Percentiles rank a stretch among this genome's conserved stretches.
Evolutionary conservation across 37 sponge, comb jelly and placozoan species (phyloP).

Genomic region (Geodia barretti): DNA sequence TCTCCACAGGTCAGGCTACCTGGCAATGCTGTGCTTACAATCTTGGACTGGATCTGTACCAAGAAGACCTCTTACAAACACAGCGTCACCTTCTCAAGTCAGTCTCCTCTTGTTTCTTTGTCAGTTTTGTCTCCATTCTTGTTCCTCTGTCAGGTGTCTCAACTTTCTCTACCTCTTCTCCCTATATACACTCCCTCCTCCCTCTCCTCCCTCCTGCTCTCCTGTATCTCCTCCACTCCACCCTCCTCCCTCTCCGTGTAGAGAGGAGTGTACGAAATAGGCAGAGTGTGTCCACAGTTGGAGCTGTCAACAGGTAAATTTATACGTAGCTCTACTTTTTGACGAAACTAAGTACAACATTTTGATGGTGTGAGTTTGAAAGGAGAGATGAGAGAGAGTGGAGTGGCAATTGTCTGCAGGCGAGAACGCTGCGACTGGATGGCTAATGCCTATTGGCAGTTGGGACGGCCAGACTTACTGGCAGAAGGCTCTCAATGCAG

Average conservation of each 20-base stretch:
- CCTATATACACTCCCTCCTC: too few relatives aligned
- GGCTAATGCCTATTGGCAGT: constrained; percentile 87
- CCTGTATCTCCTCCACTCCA: too few relatives aligned
- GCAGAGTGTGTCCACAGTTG: constrained; percentile 47
- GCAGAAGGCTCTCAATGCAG: constrained; percentile 93
- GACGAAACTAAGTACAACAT: neutral
- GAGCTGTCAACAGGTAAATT: constrained; percentile 31
- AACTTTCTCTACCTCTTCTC: too few relatives aligned
- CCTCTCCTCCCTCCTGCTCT: too few relatives aligned
- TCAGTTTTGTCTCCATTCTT: too few relatives aligned
- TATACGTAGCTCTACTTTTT: neutral
- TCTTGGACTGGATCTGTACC: constrained; percentile 81
- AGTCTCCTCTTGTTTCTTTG: neutral
- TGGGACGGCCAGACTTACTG: constrained; percentile 68
- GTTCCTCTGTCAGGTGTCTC: too few relatives aligned
- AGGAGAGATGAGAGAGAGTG: neutral
- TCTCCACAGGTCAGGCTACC: constrained; percentile 53
- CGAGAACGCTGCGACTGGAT: constrained; percentile 82
- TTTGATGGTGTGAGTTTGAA: constrained; percentile 1
- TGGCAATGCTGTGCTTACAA: constrained; percentile 92
- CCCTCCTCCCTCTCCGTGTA: neutral
- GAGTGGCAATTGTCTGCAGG: too few relatives aligned
- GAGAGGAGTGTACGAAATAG: constrained; percentile 94
- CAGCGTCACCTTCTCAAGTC: constrained; percentile 79
- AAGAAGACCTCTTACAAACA: constrained; percentile 58